Conservation (phyloP, 1,140 invertebrate species). For the Vanessa tameamea region DNA sequence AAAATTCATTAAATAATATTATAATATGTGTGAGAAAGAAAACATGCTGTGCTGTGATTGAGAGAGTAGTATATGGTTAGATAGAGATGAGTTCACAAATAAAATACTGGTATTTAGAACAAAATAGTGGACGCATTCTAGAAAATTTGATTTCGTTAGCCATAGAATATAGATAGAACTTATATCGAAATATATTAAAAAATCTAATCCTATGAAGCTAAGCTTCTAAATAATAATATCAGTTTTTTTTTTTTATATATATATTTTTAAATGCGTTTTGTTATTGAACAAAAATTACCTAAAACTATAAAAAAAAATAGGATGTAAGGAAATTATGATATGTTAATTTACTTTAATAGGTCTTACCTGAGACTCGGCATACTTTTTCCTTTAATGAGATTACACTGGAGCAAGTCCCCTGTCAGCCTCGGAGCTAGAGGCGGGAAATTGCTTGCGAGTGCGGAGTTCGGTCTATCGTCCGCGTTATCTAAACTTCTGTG, state of each 20-base stretch:
- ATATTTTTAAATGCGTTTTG: slow-evolving; percentile 2
- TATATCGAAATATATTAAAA: neutral
- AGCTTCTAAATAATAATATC: neutral
- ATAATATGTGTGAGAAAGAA: slow-evolving; percentile 50
- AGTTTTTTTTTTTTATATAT: neutral
- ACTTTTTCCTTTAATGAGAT: slow-evolving; percentile 95
- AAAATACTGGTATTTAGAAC: slow-evolving; percentile 29
- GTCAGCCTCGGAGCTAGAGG: slow-evolving; percentile 65
- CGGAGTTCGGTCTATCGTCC: slow-evolving; percentile 82
- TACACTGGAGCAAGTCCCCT: slow-evolving; percentile 81
- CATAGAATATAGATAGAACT: neutral
- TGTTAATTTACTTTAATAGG: neutral
- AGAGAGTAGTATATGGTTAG: slow-evolving; percentile 9
- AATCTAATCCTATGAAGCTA: slow-evolving; percentile 1
- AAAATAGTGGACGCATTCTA: slow-evolving; percentile 16
- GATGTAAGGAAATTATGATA: slow-evolving; percentile 12
- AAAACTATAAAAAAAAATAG: slow-evolving; percentile 29
- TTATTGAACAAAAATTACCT: slow-evolving; percentile 14
- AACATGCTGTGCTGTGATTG: slow-evolving; percentile 68
- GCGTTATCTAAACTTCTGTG: slow-evolving; percentile 90
- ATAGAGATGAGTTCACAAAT: slow-evolving; percentile 37
- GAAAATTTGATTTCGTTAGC: neutral
- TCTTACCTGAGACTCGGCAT: slow-evolving; percentile 95
- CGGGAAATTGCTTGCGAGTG: slow-evolving; percentile 68
- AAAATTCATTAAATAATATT: slow-evolving; percentile 44